A percentile compares a stretch with the other conserved stretches of the same genome.
These are phyloP conservation scores for Euwallacea fornicatus DNA, from an alignment of 1,140 invertebrate genomes.

Conservation along the genomic window DNA sequence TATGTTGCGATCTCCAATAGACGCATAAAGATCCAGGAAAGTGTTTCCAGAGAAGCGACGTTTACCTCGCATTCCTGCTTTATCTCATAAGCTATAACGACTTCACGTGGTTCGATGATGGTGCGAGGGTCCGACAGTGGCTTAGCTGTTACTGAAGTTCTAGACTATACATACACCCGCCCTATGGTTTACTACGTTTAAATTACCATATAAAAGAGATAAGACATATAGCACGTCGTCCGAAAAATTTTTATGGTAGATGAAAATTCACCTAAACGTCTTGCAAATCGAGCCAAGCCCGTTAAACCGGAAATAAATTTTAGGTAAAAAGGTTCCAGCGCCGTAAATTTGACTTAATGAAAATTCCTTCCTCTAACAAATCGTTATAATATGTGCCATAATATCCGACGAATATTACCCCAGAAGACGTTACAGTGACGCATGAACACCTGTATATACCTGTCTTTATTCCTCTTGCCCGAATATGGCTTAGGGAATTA, in stretches of 20 bases:
- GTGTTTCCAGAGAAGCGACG: neutral
- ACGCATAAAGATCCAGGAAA: too few species aligned
- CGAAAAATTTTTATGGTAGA: conserved; percentile 35
- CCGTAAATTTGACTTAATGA: conserved; percentile 41
- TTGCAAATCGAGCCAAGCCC: conserved; percentile 27
- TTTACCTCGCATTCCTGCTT: too few species aligned
- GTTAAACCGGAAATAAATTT: conserved; percentile 41
- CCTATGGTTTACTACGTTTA: neutral
- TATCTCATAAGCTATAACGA: too few species aligned
- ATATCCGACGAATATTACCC: conserved; percentile 37
- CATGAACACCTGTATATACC: conserved; percentile 37
- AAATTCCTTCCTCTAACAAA: conserved; percentile 41
- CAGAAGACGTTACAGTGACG: conserved; percentile 35
- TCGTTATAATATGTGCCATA: conserved; percentile 42
- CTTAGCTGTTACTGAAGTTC: too few species aligned
- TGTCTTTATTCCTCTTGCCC: conserved; percentile 1
- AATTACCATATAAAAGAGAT: conserved; percentile 26
- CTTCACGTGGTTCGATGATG: too few species aligned
- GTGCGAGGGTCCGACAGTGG: too few species aligned
- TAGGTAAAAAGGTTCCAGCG: conserved; percentile 36
- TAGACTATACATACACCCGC: too few species aligned
- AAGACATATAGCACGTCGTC: conserved; percentile 22
- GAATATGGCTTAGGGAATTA: too few species aligned
- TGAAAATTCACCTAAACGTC: conserved; percentile 38
- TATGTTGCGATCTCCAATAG: too few species aligned